Conservation (phyloP, 2,888 invertebrate species). For the Pseudoips prasinana region DNA sequence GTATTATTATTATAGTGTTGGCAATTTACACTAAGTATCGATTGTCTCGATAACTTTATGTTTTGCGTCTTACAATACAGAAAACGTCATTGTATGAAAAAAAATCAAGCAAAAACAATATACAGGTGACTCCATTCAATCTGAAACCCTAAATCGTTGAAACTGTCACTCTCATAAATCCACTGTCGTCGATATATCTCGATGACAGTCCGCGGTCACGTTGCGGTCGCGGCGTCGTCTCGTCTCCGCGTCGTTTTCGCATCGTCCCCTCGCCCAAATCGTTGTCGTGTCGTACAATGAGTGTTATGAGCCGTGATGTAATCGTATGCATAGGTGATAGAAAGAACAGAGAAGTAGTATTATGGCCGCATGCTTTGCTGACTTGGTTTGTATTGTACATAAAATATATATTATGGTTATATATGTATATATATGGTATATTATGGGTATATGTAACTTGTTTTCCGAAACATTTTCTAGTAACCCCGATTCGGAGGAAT, state of each 20-base stretch:
- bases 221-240: conserved; percentile 23
- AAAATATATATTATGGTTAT: no score
- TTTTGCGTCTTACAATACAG: no score
- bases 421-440: no score
- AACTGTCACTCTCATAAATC: conserved; percentile 25
- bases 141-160: neutral
- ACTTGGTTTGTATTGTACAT: no score
- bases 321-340: conserved; percentile 1
- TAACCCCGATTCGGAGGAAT: no score
- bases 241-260: conserved; percentile 10
- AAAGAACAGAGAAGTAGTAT: neutral
- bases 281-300: conserved; percentile 22
- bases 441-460: no score
- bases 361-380: no score
- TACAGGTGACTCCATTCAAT: neutral
- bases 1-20: no score
- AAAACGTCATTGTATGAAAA: neutral
- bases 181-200: conserved; percentile 31
- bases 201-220: conserved; percentile 27
- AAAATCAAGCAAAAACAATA: neutral
- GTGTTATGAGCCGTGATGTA: conserved; percentile 32
- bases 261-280: conserved; percentile 9
- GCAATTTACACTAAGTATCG: no score
- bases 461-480: no score
- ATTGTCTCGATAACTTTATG: no score